Conservation (phyloP, 1,140 invertebrate genomes). For the Phymastichus coffea region DNA sequence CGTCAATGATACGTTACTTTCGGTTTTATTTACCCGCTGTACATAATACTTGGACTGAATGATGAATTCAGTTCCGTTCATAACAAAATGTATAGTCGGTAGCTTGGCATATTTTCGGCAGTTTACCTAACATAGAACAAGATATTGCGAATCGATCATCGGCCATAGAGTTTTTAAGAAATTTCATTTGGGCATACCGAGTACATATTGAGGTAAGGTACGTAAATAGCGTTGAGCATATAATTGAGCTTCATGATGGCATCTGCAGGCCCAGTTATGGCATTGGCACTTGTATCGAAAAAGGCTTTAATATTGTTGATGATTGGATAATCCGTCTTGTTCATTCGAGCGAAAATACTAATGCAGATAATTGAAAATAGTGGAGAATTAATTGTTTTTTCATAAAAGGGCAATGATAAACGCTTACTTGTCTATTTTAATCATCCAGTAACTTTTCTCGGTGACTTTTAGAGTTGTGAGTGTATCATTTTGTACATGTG, state of each 20-base stretch:
- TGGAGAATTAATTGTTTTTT: no score
- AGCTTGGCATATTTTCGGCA: constrained; percentile 60
- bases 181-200: constrained; percentile 43
- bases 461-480: constrained; percentile 71
- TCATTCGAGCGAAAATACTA: constrained; percentile 49
- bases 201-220: constrained; percentile 53
- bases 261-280: constrained; percentile 70
- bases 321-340: constrained; percentile 42
- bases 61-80: constrained; percentile 64
- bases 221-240: constrained; percentile 64
- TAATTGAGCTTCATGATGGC: constrained; percentile 71
- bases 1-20: background rate
- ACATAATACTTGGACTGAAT: constrained; percentile 71
- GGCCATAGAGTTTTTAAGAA: background rate
- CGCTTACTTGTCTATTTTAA: constrained; percentile 70
- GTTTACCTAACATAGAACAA: constrained; percentile 49
- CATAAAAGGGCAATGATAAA: no score
- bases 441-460: constrained; percentile 75
- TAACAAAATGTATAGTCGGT: constrained; percentile 66
- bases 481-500: constrained; percentile 62
- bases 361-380: no score
- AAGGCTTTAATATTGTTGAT: constrained; percentile 68
- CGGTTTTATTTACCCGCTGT: constrained; percentile 54
- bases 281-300: constrained; percentile 78
- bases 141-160: background rate